Evolutionary conservation across 2,888 invertebrate genomes (phyloP).

Genomic region (Hetaerina titia): DNA sequence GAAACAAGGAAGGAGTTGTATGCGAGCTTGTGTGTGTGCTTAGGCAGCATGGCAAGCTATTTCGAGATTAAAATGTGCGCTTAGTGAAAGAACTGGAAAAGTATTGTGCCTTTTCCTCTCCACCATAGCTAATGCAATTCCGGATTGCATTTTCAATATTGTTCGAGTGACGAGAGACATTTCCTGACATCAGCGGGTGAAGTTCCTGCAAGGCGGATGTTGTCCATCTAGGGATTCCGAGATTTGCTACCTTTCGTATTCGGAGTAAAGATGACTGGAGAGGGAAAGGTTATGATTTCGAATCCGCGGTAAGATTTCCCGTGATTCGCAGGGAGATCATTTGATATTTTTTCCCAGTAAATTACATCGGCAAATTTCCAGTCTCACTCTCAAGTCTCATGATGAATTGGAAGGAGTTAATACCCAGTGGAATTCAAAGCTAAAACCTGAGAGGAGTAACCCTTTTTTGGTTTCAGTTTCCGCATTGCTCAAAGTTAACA

Average conservation of each 20-base stretch:
- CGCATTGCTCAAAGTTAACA: too few species aligned
- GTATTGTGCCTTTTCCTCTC: neutral
- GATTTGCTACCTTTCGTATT: neutral
- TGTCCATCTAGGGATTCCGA: neutral
- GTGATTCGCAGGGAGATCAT: neutral
- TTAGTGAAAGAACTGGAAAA: neutral
- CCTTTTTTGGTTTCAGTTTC: too few species aligned
- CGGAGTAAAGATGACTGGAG: neutral
- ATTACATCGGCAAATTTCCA: too few species aligned
- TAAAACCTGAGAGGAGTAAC: too few species aligned
- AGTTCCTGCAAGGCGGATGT: neutral
- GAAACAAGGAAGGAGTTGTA: neutral
- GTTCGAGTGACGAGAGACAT: neutral
- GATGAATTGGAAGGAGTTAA: too few species aligned
- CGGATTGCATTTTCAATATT: conserved; percentile 37
- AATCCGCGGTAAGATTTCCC: neutral
- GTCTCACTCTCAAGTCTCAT: too few species aligned
- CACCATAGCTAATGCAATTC: neutral
- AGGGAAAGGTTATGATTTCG: neutral
- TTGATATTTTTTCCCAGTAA: too few species aligned
- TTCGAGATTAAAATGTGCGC: conserved; percentile 30
- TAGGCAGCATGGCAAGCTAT: conserved; percentile 7
- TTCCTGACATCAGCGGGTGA: neutral
- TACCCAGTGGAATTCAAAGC: too few species aligned
- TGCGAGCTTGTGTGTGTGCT: neutral